Evolutionary conservation across 2,797 vertebrate genomes (phyloP).

Genomic region (Pampus argenteus): DNA sequence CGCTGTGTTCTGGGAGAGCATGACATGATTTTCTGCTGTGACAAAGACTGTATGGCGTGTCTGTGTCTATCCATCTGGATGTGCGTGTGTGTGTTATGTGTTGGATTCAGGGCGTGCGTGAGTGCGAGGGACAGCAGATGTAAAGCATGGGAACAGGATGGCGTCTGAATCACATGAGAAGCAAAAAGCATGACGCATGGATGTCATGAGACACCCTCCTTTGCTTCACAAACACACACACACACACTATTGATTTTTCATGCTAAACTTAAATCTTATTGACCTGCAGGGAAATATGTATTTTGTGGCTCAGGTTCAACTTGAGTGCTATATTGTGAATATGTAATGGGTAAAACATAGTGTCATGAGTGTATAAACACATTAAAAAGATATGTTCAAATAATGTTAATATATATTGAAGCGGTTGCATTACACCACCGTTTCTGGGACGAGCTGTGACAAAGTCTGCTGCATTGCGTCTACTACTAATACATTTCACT

Average conservation of each 20-base stretch:
- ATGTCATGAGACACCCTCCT: constrained; percentile 13
- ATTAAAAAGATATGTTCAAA: too few species aligned
- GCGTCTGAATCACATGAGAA: constrained; percentile 49
- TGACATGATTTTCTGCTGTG: constrained; percentile 23
- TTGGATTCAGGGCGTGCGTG: constrained; percentile 3
- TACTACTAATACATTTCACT: background rate
- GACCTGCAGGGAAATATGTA: background rate
- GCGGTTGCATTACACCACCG: background rate
- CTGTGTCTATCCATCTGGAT: constrained; percentile 27
- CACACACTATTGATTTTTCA: background rate
- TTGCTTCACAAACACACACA: background rate
- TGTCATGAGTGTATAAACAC: too few species aligned
- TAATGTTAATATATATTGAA: background rate
- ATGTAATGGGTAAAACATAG: too few species aligned
- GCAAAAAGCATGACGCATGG: constrained; percentile 27
- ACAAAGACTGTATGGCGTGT: constrained; percentile 20
- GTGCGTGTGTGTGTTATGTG: constrained; percentile 6
- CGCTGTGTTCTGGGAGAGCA: constrained; percentile 6
- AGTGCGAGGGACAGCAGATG: constrained; percentile 29
- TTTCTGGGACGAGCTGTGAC: background rate
- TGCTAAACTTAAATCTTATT: background rate
- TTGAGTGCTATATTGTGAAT: background rate
- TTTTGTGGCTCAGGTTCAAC: background rate
- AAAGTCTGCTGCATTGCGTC: background rate
- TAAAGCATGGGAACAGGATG: constrained; percentile 38